phyloP scores from a whole-genome alignment of 2,888 invertebrate species.

The Pilophorus perplexus region DNA sequence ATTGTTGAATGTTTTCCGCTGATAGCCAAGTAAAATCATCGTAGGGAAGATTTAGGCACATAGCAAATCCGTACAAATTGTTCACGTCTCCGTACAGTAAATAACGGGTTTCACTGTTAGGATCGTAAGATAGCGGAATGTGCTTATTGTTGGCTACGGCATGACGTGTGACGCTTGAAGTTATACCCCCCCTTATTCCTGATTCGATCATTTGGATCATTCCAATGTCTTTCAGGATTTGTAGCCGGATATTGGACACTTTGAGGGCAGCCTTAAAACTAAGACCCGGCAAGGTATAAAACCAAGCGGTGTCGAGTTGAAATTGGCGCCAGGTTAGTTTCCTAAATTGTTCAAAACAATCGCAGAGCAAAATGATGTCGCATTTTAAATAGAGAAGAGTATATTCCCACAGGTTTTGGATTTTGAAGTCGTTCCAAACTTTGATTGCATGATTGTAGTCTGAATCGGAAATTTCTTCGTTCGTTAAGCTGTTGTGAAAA shows the following conservation, averaged over 20 bases:
- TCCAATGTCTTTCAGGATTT: constrained; percentile 43
- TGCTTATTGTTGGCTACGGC: constrained; percentile 7
- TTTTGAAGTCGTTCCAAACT: no score
- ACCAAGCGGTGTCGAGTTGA: constrained; percentile 35
- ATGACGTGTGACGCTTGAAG: constrained; percentile 1
- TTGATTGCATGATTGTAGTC: no score
- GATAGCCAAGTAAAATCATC: constrained; percentile 37
- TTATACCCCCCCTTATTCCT: constrained; percentile 42
- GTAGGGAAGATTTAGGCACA: not conserved
- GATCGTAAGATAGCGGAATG: constrained; percentile 29
- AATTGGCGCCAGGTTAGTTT: no score
- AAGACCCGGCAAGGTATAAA: constrained; percentile 38
- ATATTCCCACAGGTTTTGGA: constrained; percentile 51
- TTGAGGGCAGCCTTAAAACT: constrained; percentile 27
- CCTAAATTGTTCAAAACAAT: constrained; percentile 46
- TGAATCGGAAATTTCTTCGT: constrained; percentile 46
- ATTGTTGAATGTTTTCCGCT: constrained; percentile 3
- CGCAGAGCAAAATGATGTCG: constrained; percentile 36
- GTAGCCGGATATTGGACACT: constrained; percentile 36
- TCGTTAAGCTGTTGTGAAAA: constrained; percentile 48
- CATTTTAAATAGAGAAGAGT: constrained; percentile 41
- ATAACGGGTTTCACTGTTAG: constrained; percentile 6
- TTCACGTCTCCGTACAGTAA: constrained; percentile 33
- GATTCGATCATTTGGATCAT: constrained; percentile 41
- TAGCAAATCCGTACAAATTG: constrained; percentile 39